phyloP scores from a whole-genome alignment of 2,888 invertebrate genomes.

The Troides oblongomaculatus region DNA sequence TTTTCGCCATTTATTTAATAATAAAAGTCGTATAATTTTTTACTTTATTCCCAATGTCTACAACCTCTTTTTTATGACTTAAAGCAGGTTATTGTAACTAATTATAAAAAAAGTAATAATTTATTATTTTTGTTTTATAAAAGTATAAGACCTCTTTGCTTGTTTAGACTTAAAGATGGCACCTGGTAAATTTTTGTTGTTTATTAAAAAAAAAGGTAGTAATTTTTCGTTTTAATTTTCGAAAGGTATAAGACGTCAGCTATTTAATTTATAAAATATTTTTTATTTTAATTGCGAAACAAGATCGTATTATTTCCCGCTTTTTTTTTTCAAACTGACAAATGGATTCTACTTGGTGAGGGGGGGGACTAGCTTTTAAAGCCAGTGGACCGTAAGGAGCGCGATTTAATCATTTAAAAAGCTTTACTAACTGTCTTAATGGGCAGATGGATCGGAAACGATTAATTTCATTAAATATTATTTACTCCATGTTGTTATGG shows the following conservation, averaged over 20 bases:
- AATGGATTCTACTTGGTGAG: constrained; percentile 20
- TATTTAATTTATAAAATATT: too few species aligned
- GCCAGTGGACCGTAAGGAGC: constrained; percentile 9
- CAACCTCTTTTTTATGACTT: too few species aligned
- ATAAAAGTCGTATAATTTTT: too few species aligned
- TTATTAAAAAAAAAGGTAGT: too few species aligned
- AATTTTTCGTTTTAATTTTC: too few species aligned
- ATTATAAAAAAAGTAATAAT: too few species aligned
- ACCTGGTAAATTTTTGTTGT: too few species aligned
- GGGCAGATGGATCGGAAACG: neutral
- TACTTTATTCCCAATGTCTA: too few species aligned
- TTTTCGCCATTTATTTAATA: constrained; percentile 16
- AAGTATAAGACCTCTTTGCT: too few species aligned
- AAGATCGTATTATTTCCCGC: constrained; percentile 15
- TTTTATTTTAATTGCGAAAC: neutral
- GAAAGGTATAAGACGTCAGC: too few species aligned
- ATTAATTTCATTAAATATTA: neutral
- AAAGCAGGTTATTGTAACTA: too few species aligned
- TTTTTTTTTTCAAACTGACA: constrained; percentile 17
- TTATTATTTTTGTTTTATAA: neutral
- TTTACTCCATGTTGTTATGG: neutral
- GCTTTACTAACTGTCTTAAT: constrained; percentile 25
- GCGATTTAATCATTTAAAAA: constrained; percentile 26
- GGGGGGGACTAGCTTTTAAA: constrained; percentile 10
- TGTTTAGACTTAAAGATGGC: too few species aligned